phyloP scores from a whole-genome alignment of 2,797 vertebrate genomes.

The Erethizon dorsatum region DNA sequence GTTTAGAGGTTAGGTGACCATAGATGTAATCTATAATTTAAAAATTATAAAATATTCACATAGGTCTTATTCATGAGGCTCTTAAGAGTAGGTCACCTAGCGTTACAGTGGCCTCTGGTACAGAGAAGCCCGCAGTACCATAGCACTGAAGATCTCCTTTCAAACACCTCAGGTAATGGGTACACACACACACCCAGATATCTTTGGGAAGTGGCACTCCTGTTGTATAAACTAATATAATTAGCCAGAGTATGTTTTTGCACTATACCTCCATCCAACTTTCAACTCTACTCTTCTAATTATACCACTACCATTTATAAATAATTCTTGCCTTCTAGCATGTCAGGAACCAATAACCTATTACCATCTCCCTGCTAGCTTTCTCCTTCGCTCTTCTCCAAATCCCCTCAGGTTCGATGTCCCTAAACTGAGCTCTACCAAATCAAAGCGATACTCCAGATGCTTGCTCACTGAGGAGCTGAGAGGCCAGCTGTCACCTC shows the following conservation, averaged over 20 bases:
- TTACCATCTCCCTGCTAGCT: not conserved
- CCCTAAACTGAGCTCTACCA: conserved; percentile 51
- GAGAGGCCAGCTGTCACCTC: conserved; percentile 77
- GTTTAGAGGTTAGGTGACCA: conserved; percentile 38
- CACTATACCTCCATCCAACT: not conserved
- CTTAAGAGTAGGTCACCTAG: conserved; percentile 36
- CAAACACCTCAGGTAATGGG: conserved; percentile 31
- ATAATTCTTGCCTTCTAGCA: conserved; percentile 14
- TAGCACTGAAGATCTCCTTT: not conserved
- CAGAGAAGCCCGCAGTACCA: conserved; percentile 5
- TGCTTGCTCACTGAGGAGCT: conserved; percentile 61
- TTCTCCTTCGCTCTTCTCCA: conserved; percentile 61
- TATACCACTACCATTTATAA: conserved; percentile 27
- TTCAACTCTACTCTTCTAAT: conserved; percentile 49
- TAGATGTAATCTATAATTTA: too few relatives aligned
- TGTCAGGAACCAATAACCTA: conserved; percentile 1
- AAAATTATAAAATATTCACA: conserved; percentile 70
- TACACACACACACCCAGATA: not conserved
- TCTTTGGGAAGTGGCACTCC: not conserved
- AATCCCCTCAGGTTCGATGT: conserved; percentile 51
- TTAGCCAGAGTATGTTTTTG: conserved; percentile 18
- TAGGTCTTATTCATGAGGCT: conserved; percentile 19
- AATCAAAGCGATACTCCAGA: conserved; percentile 72
- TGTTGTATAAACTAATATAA: conserved; percentile 32
- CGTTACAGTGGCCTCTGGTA: not conserved